A percentile compares a stretch with the other conserved stretches of the same genome.
These are phyloP conservation scores for Ecdyonurus torrentis DNA, from an alignment of 2,888 invertebrate species.

Conservation along the genomic window DNA sequence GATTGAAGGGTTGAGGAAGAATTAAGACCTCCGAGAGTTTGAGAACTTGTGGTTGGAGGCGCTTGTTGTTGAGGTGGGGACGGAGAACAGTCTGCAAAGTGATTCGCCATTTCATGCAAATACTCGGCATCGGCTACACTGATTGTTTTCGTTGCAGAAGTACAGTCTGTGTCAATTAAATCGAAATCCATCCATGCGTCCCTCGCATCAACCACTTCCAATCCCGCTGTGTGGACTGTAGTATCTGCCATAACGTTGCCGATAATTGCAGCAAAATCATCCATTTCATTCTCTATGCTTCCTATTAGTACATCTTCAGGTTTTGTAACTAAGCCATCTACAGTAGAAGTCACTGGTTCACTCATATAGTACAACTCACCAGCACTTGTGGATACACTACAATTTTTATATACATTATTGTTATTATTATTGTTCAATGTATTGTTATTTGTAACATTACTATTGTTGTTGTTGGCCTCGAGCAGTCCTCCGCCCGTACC, in stretches of 20 bases:
- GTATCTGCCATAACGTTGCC: slow-evolving; percentile 81
- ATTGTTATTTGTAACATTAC: slow-evolving; percentile 25
- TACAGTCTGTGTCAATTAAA: slow-evolving; percentile 67
- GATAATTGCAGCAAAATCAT: slow-evolving; percentile 72
- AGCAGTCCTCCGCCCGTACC: background rate
- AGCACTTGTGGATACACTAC: slow-evolving; percentile 4
- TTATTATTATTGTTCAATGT: slow-evolving; percentile 6
- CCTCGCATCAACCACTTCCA: slow-evolving; percentile 42
- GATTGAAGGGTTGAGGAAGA: slow-evolving; percentile 59
- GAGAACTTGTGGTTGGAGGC: slow-evolving; percentile 29
- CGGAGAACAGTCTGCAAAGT: slow-evolving; percentile 16
- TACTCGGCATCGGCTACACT: slow-evolving; percentile 36
- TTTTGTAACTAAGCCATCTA: slow-evolving; percentile 27
- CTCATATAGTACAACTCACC: slow-evolving; percentile 19
- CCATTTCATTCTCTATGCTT: slow-evolving; percentile 49
- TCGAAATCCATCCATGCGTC: slow-evolving; percentile 83
- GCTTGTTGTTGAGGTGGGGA: slow-evolving; percentile 15
- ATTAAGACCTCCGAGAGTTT: slow-evolving; percentile 33
- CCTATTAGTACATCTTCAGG: slow-evolving; percentile 4
- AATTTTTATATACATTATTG: slow-evolving; percentile 7
- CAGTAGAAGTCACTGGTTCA: slow-evolving; percentile 29
- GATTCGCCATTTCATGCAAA: slow-evolving; percentile 29
- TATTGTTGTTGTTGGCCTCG: slow-evolving; percentile 38
- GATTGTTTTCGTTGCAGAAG: slow-evolving; percentile 18
- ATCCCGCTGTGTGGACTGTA: slow-evolving; percentile 59